Base-by-base conservation (phyloP, 2,888 invertebrate genomes). In the Orchestes rusci region DNA sequence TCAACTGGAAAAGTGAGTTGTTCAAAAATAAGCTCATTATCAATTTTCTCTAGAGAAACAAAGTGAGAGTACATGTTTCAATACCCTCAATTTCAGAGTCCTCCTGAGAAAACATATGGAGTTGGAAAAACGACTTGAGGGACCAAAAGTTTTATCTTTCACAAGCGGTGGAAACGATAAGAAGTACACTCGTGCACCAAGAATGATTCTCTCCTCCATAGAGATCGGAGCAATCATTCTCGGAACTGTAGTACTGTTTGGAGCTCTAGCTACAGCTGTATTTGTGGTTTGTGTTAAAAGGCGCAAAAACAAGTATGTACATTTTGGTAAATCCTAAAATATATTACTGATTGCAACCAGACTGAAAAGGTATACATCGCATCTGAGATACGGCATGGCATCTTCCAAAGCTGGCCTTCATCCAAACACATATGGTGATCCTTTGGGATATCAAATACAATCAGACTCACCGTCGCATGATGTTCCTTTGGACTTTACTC, bases 161-260 rank as follows among this genome's bases (percentile, higher is more conserved):
- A 76, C 77, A 32, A 74, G 65, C 39, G 51, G 58, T 10, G 13
- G 7, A 7, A 12, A 13, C 8, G 67, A 66, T 36, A 58, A 56
- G 17, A 55, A 31, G 66, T 70, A 58, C 67, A 73, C 50, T 23
- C 58, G 62, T 45, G 69, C 58, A 52, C 70, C 69, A 47, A 64
- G 69, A 43, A 68, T 69, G 44, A 59, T 72, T 16, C 67, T 78
- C 31, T 83, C 82, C 16, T 80, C 86, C 1, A 74, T 87, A 58
- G 89, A 91, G 69, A 78, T 89, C 36, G 80, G 86, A 17, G 82
- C 87, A 1, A 80, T 91, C 10, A 81, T 86, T 0, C 72, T 91
- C 4, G 86, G 87, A 2, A 83, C 86, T 51, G 73, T 89, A 37
- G 83, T 91, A 39, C 86, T 89, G 62, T 68, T 88, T 31, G 90